Conservation (phyloP, 1,140 invertebrate genomes). For the Vanessa tameamea region DNA sequence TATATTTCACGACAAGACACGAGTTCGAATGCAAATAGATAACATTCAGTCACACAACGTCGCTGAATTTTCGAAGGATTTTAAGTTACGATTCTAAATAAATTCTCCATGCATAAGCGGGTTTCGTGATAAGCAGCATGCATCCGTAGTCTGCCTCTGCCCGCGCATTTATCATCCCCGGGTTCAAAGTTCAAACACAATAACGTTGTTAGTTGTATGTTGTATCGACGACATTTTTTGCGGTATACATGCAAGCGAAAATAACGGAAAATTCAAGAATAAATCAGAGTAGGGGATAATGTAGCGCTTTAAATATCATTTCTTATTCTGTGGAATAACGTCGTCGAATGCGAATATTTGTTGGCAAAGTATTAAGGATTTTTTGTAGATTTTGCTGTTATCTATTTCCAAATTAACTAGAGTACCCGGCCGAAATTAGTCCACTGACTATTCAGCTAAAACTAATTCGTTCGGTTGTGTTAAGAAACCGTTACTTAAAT, state of each 20-base stretch:
- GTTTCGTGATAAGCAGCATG: slow-evolving; percentile 61
- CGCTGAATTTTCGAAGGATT: slow-evolving; percentile 40
- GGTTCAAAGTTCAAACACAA: slow-evolving; percentile 69
- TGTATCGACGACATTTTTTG: slow-evolving; percentile 44
- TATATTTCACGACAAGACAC: slow-evolving; percentile 24
- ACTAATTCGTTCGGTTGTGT: no score
- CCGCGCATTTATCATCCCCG: slow-evolving; percentile 61
- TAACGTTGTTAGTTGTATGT: slow-evolving; percentile 51
- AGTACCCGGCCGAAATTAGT: no score
- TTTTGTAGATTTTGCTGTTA: no score
- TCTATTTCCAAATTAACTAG: no score
- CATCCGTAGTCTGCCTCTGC: slow-evolving; percentile 52
- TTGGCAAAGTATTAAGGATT: no score
- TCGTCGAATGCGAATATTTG: neutral
- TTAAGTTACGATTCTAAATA: slow-evolving; percentile 41
- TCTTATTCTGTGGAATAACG: neutral
- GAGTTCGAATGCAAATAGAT: slow-evolving; percentile 39
- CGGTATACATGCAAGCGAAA: slow-evolving; percentile 29
- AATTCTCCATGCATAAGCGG: slow-evolving; percentile 46
- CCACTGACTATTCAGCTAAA: no score
- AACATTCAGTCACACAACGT: slow-evolving; percentile 39
- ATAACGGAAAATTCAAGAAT: slow-evolving; percentile 34
- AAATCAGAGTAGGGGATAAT: slow-evolving; percentile 20
- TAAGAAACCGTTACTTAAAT: no score
- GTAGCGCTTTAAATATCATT: slow-evolving; percentile 23